Evolutionary conservation across 2,888 invertebrate genomes (phyloP).

Genomic region (Morpho achilles): DNA sequence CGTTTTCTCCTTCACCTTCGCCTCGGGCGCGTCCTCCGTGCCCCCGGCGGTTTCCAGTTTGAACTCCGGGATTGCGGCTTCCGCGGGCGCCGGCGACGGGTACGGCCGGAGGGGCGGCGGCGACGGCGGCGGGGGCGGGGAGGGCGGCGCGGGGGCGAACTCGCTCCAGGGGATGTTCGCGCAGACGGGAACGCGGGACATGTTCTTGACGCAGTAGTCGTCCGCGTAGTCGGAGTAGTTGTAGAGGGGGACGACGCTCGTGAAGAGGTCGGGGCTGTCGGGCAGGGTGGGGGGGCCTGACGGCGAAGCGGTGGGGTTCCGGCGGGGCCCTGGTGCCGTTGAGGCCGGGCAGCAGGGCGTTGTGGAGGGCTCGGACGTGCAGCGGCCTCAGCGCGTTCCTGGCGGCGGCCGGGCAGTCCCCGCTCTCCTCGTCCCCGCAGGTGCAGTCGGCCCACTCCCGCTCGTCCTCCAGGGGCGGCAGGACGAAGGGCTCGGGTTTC

Average conservation of each 20-base stretch:
- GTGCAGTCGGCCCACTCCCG: conserved; percentile 50
- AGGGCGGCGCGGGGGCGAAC: conserved; percentile 62
- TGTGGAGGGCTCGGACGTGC: conserved; percentile 76
- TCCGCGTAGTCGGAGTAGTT: conserved; percentile 73
- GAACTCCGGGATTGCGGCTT: conserved; percentile 27
- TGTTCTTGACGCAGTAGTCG: conserved; percentile 66
- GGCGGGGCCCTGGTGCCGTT: conserved; percentile 79
- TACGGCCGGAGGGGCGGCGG: conserved; percentile 58
- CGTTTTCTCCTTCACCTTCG: conserved; percentile 25
- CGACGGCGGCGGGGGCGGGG: conserved; percentile 52
- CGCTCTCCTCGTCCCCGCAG: conserved; percentile 44
- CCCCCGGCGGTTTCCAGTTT: conserved; percentile 8
- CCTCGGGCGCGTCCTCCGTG: conserved; percentile 19
- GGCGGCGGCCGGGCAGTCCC: conserved; percentile 53
- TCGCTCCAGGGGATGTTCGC: conserved; percentile 53
- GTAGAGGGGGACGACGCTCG: conserved; percentile 65
- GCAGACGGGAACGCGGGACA: conserved; percentile 56
- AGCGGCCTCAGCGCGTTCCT: conserved; percentile 59
- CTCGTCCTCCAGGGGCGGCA: conserved; percentile 52
- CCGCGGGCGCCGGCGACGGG: conserved; percentile 41
- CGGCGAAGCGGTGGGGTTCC: conserved; percentile 59
- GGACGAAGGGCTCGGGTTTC: conserved; percentile 30
- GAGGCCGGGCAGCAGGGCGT: conserved; percentile 75
- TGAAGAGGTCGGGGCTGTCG: conserved; percentile 54
- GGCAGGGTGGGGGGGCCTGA: conserved; percentile 48